A percentile compares a stretch with the other conserved stretches of the same genome.
Evolutionary conservation across 2,113 vertebrate genomes (phyloP).

Genomic region (Equus przewalskii): DNA sequence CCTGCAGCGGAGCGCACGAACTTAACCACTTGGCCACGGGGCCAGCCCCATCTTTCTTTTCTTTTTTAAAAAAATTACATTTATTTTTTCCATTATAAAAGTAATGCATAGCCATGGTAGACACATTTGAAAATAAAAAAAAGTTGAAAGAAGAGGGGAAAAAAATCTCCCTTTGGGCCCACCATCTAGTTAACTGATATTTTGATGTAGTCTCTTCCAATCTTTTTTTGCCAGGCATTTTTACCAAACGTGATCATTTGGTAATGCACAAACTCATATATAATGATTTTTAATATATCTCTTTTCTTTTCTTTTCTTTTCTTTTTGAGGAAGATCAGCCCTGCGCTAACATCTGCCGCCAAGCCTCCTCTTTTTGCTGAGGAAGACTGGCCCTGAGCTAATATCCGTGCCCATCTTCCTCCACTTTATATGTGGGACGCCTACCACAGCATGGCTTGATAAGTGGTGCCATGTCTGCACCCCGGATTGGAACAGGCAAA

Average conservation of each 20-base stretch:
- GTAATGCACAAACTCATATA: background rate
- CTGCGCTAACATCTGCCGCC: too few species aligned
- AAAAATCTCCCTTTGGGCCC: background rate
- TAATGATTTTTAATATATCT: background rate
- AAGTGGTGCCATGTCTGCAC: too few species aligned
- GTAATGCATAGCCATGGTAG: background rate
- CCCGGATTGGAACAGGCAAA: too few species aligned
- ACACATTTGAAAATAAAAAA: background rate
- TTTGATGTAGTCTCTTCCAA: background rate
- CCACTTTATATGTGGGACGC: too few species aligned
- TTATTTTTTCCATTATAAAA: conserved; percentile 31
- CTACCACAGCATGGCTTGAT: too few species aligned
- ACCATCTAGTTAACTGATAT: background rate
- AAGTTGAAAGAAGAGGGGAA: background rate
- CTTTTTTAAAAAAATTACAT: background rate
- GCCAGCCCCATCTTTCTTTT: background rate
- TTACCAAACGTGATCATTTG: background rate
- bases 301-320: background rate
- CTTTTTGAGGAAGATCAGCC: too few species aligned
- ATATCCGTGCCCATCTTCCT: too few species aligned
- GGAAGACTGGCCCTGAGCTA: too few species aligned
- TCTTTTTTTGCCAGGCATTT: background rate
- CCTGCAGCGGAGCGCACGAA: too few species aligned
- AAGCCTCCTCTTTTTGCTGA: too few species aligned
- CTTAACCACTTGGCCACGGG: too few species aligned